Percentiles rank a stretch among this genome's conserved stretches.
phyloP scores from a whole-genome alignment of 2,113 vertebrate species.

The Myocastor coypus region DNA sequence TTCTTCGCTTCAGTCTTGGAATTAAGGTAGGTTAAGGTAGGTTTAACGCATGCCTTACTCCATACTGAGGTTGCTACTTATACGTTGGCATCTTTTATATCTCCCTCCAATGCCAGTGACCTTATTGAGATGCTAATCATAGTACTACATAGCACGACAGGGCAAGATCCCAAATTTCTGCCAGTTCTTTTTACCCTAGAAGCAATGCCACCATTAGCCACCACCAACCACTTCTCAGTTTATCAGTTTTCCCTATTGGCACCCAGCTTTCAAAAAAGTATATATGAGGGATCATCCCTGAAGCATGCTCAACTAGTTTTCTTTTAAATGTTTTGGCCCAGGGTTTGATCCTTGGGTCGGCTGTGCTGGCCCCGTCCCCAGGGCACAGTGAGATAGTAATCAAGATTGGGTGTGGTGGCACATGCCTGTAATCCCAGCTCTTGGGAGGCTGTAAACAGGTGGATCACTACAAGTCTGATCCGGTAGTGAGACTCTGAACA shows the following conservation, averaged over 20 bases:
- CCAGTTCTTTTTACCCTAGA: background rate
- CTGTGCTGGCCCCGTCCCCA: too few relatives aligned
- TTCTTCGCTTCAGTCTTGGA: background rate
- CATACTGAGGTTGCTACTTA: background rate
- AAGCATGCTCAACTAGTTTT: background rate
- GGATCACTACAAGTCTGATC: too few relatives aligned
- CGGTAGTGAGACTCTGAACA: too few relatives aligned
- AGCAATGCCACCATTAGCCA: background rate
- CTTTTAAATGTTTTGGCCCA: background rate
- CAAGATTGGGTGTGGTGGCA: too few relatives aligned
- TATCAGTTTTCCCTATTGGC: background rate
- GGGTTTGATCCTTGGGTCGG: too few relatives aligned
- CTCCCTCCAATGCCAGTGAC: background rate
- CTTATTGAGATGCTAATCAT: conserved; percentile 11
- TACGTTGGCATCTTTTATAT: background rate
- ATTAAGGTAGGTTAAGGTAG: background rate
- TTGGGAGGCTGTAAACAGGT: too few relatives aligned
- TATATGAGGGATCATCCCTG: too few relatives aligned
- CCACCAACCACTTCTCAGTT: background rate
- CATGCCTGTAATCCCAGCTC: too few relatives aligned
- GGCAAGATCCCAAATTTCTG: background rate
- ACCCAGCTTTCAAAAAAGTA: background rate
- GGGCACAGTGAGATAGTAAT: too few relatives aligned
- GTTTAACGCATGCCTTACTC: background rate
- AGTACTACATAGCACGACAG: background rate